These are phyloP conservation scores for Pentalonia nigronervosa DNA, from an alignment of 1,140 invertebrate species.

Conservation along the genomic window DNA sequence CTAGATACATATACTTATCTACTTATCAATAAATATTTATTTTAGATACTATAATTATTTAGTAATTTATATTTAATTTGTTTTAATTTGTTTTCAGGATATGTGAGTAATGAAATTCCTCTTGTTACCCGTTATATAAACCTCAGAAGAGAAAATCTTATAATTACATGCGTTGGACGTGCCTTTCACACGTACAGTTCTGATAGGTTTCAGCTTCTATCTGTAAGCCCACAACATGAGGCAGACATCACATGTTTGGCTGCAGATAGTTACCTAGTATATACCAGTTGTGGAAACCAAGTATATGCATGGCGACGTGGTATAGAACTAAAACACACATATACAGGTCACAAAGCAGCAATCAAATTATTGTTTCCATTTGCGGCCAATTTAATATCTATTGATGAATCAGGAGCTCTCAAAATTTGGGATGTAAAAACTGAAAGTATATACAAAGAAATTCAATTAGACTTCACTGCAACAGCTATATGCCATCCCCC, in stretches of 20 bases:
- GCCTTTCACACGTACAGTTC: slow-evolving; percentile 91
- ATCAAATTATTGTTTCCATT: slow-evolving; percentile 87
- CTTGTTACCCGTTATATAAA: slow-evolving; percentile 84
- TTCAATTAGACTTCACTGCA: slow-evolving; percentile 74
- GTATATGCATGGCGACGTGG: slow-evolving; percentile 90
- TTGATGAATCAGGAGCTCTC: slow-evolving; percentile 80
- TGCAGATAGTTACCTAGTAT: slow-evolving; percentile 82
- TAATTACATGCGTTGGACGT: slow-evolving; percentile 88
- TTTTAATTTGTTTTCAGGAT: slow-evolving; percentile 68
- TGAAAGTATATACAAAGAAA: slow-evolving; percentile 73
- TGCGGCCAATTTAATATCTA: slow-evolving; percentile 82
- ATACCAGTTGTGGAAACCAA: slow-evolving; percentile 74
- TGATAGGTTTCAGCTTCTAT: slow-evolving; percentile 81
- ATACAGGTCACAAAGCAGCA: slow-evolving; percentile 76
- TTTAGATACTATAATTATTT: neutral
- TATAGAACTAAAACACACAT: slow-evolving; percentile 83
- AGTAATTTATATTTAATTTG: neutral
- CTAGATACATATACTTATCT: neutral
- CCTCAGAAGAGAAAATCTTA: slow-evolving; percentile 83
- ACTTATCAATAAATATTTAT: neutral
- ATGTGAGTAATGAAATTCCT: slow-evolving; percentile 92
- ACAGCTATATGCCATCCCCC: slow-evolving; percentile 84
- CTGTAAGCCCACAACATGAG: slow-evolving; percentile 81
- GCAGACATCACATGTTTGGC: slow-evolving; percentile 83
- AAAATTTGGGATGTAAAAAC: slow-evolving; percentile 87